A percentile compares a stretch with the other conserved stretches of the same genome.
These are phyloP conservation scores for Pipistrellus pygmaeus DNA, from an alignment of 2,797 vertebrate species.

Conservation along the genomic window DNA sequence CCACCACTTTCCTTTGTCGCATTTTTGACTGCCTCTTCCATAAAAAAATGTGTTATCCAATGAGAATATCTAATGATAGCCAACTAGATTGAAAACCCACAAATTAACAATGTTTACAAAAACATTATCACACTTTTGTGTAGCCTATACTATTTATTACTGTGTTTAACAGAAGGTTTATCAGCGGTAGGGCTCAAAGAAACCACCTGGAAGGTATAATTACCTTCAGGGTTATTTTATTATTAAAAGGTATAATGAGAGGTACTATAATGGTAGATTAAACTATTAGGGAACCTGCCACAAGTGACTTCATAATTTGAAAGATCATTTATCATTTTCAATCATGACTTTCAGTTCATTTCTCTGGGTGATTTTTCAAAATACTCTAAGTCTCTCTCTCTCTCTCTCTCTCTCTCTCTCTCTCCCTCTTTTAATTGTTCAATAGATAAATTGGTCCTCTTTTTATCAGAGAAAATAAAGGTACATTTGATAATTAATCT, in stretches of 20 bases:
- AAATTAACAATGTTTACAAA: not conserved
- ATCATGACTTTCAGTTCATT: conserved; percentile 70
- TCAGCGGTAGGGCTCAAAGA: conserved; percentile 37
- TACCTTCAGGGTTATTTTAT: conserved; percentile 75
- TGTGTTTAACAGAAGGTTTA: conserved; percentile 55
- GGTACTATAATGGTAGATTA: conserved; percentile 75
- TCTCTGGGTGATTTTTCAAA: conserved; percentile 75
- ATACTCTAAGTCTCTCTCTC: not conserved
- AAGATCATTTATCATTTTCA: conserved; percentile 79
- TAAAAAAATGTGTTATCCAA: not conserved
- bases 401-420: not conserved
- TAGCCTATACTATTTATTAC: not conserved
- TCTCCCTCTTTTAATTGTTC: conserved; percentile 15
- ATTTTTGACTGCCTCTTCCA: not conserved
- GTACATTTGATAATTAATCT: conserved; percentile 30
- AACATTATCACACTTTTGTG: not conserved
- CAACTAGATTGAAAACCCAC: not conserved
- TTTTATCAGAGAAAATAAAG: conserved; percentile 45
- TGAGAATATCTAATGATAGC: not conserved
- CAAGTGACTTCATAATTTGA: conserved; percentile 78
- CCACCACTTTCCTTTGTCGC: not conserved
- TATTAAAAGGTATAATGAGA: conserved; percentile 80
- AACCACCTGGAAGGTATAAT: conserved; percentile 75
- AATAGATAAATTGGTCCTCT: conserved; percentile 10
- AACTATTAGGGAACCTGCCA: conserved; percentile 78